Evolutionary conservation across 2,113 vertebrate genomes (phyloP), one percentile per base, ranked within the genome.

Genomic region (Mionectes macconnelli): DNA sequence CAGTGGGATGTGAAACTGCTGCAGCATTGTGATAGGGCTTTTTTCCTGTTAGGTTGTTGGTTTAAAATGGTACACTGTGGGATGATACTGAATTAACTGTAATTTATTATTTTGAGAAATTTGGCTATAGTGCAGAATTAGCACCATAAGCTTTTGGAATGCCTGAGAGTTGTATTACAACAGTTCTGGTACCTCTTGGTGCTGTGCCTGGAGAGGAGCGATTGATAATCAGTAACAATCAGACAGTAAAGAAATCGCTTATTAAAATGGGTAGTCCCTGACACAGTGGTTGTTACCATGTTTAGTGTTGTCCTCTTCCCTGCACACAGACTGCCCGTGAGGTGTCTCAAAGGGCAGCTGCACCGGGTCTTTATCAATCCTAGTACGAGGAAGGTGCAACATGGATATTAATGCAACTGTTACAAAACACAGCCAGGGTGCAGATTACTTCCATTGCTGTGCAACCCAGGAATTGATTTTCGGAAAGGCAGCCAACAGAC

Each of bases 21-120:
- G 0, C 0, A 1, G 9, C 70, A 12, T 56, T 63, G 25, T 33
- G 42, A 42, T 31, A 37, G 31, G 2, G 2, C 45, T 66, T 80
- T 63, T 52, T 47, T 84, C 19, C 60, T 82, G 7, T 53, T 88
- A 50, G 37, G 5, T 25, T 69, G 21, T 45, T 77, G 18, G 37
- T 94, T 80, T 63, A 68, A 72, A 50, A 28, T 6, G 9, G 10
- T 76, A 12, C 7, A 4, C n/a, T 59, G n/a, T 76, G 10, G 30
- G 86, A 67, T 84, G 18, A 12, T 85, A 16, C 14, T 83, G 70
- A 75, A 35, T 78, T 59, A 4, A 16, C n/a, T 42, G 8, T 60
- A 37, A 21, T 27, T 52, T 75, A 52, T 6, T 60, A 4, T 77
- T 75, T 81, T 77, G 67, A 90, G 45, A 80, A 21, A 25, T 88